A percentile compares a stretch with the other conserved stretches of the same genome.
phyloP scores from a whole-genome alignment of 2,888 invertebrate genomes.

The Eledona agricola region DNA sequence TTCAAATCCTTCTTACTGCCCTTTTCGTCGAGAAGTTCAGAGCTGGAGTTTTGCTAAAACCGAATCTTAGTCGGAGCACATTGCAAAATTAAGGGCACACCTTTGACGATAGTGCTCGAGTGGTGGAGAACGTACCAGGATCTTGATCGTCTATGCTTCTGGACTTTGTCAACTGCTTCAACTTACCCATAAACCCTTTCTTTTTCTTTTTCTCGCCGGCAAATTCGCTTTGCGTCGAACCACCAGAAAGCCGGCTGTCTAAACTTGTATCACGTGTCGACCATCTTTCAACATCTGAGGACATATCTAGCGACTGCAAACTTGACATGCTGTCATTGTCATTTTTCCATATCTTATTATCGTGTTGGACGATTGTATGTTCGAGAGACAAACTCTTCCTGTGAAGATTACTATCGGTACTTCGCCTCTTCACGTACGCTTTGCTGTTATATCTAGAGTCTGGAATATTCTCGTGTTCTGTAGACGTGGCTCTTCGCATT shows the following conservation, averaged over 20 bases:
- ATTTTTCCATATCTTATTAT: slow-evolving; percentile 81
- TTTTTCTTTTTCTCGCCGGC: slow-evolving; percentile 79
- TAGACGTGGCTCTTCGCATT: slow-evolving; percentile 67
- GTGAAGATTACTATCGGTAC: slow-evolving; percentile 65
- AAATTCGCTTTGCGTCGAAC: slow-evolving; percentile 86
- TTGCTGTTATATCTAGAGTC: slow-evolving; percentile 41
- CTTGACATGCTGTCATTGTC: slow-evolving; percentile 83
- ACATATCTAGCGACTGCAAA: slow-evolving; percentile 72
- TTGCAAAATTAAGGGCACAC: slow-evolving; percentile 47
- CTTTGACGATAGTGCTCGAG: slow-evolving; percentile 65
- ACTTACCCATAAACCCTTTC: slow-evolving; percentile 83
- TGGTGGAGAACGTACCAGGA: slow-evolving; percentile 56
- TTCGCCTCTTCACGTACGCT: slow-evolving; percentile 42
- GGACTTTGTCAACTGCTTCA: slow-evolving; percentile 86
- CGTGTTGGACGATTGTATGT: slow-evolving; percentile 67
- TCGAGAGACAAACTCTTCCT: slow-evolving; percentile 78
- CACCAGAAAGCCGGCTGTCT: slow-evolving; percentile 84
- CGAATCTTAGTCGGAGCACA: slow-evolving; percentile 12
- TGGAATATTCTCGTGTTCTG: slow-evolving; percentile 69
- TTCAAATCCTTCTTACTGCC: slow-evolving; percentile 80
- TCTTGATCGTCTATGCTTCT: slow-evolving; percentile 79
- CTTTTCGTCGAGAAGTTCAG: slow-evolving; percentile 73
- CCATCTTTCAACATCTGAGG: slow-evolving; percentile 66
- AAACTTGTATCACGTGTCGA: slow-evolving; percentile 78
- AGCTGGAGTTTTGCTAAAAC: slow-evolving; percentile 73